phyloP scores from a whole-genome alignment of 2,113 vertebrate genomes.

The Carollia perspicillata region DNA sequence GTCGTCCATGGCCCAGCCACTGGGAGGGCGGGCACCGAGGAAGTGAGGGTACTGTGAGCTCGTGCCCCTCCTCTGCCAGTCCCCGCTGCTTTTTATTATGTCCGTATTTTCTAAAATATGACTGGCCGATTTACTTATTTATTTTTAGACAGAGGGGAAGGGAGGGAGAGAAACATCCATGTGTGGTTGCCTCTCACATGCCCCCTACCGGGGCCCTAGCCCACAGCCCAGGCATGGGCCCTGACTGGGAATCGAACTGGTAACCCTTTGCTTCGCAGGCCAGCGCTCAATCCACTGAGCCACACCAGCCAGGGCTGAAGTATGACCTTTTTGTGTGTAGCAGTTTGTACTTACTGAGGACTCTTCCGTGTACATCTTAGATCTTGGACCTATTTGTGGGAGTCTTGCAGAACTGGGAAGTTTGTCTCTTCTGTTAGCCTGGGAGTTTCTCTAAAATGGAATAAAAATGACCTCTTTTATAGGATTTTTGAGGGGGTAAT shows the following conservation, averaged over 20 bases:
- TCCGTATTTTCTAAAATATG: background rate
- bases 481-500: background rate
- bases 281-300: too few relatives aligned
- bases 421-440: background rate
- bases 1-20: background rate
- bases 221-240: too few relatives aligned
- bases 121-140: background rate
- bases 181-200: too few relatives aligned
- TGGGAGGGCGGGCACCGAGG: background rate
- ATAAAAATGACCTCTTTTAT: background rate
- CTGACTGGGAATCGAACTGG: too few relatives aligned
- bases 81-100: background rate
- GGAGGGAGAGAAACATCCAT: too few relatives aligned
- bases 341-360: background rate
- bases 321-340: background rate
- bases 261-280: too few relatives aligned
- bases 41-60: background rate
- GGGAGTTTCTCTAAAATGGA: constrained; percentile 9
- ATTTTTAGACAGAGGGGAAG: too few relatives aligned
- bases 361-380: background rate
- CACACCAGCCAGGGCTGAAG: background rate
- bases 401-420: background rate
- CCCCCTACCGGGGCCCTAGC: too few relatives aligned
- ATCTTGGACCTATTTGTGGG: background rate
- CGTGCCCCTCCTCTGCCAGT: background rate